Evolutionary conservation across 2,888 invertebrate species (phyloP).

Genomic region (Gari tellinella): DNA sequence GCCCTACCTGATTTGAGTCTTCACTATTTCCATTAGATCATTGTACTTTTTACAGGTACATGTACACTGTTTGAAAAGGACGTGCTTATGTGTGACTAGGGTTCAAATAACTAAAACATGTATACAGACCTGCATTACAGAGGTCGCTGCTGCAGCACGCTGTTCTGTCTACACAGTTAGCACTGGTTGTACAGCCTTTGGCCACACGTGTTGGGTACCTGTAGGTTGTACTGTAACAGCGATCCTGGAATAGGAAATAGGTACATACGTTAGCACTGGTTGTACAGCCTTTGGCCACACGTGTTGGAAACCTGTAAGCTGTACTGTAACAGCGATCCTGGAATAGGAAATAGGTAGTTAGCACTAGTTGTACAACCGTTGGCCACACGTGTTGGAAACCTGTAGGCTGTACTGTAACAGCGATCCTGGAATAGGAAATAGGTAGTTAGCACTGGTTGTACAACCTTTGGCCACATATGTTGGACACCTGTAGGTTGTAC

Average conservation of each 20-base stretch:
- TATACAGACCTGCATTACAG: constrained; percentile 14
- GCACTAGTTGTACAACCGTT: constrained; percentile 43
- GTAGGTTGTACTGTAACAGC: constrained; percentile 41
- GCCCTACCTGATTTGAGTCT: too few relatives aligned
- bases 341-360: too few relatives aligned
- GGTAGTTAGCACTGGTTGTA: constrained; percentile 29
- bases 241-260: constrained; percentile 20
- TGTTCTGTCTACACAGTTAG: constrained; percentile 39
- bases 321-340: too few relatives aligned
- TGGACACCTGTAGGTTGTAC: constrained; percentile 9
- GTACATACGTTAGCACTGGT: constrained; percentile 10
- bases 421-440: constrained; percentile 38
- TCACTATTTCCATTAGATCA: too few relatives aligned
- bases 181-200: constrained; percentile 44
- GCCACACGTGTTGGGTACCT: constrained; percentile 15
- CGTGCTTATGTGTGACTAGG: too few relatives aligned
- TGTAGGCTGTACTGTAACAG: constrained; percentile 25
- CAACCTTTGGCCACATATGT: constrained; percentile 43
- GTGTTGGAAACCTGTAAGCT: too few relatives aligned
- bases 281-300: constrained; percentile 47
- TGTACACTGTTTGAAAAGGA: too few relatives aligned
- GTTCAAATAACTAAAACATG: too few relatives aligned
- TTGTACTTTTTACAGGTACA: too few relatives aligned
- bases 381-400: constrained; percentile 29
- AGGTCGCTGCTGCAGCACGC: constrained; percentile 28